These are phyloP conservation scores for Scartelaos histophorus DNA, from an alignment of 2,113 vertebrate species.

Conservation along the genomic window DNA sequence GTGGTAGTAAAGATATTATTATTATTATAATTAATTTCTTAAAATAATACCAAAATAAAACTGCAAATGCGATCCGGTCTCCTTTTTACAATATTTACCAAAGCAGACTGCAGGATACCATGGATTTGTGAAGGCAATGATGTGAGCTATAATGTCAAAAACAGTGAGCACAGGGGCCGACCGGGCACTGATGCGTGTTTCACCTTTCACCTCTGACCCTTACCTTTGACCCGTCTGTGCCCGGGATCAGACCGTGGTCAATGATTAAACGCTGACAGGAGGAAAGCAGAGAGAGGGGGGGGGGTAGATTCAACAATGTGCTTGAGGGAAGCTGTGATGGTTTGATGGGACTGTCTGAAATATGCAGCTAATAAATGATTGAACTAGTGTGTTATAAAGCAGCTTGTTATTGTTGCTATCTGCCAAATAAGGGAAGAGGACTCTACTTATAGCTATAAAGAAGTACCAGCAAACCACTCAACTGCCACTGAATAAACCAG, in stretches of 20 bases:
- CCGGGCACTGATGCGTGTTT: background rate
- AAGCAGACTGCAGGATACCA: background rate
- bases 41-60: background rate
- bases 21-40: background rate
- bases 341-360: conserved; percentile 52
- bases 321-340: conserved; percentile 61
- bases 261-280: conserved; percentile 50
- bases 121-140: background rate
- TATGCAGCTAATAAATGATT: conserved; percentile 54
- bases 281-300: background rate
- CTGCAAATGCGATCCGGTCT: background rate
- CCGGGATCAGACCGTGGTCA: conserved; percentile 45
- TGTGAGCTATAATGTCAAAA: conserved; percentile 12
- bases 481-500: background rate
- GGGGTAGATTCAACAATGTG: conserved; percentile 66
- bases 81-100: background rate
- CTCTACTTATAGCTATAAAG: background rate
- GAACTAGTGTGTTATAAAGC: conserved; percentile 57
- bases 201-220: conserved; percentile 22
- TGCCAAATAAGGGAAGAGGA: conserved; percentile 6
- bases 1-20: no score
- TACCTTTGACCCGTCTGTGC: conserved; percentile 51
- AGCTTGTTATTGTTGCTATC: conserved; percentile 58
- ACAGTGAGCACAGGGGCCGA: background rate
- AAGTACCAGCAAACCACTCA: background rate